A percentile compares a stretch with the other conserved stretches of the same genome.
Conservation (phyloP, 2,797 vertebrate genomes). For the Cuculus canorus region DNA sequence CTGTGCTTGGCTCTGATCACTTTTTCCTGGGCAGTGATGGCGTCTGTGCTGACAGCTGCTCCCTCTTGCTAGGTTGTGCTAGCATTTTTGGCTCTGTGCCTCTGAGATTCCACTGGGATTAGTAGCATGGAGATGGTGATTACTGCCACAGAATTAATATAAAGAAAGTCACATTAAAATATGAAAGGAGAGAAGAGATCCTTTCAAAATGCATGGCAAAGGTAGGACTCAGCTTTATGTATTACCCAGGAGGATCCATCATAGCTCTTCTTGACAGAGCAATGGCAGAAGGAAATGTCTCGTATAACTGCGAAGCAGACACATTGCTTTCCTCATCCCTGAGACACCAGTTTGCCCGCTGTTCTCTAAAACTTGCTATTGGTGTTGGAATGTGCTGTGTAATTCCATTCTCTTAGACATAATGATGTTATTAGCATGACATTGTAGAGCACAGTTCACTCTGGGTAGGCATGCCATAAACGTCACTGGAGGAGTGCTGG, state of each 20-base stretch:
- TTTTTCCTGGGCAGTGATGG: not conserved
- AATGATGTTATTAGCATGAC: constrained; percentile 39
- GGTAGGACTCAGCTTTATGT: not conserved
- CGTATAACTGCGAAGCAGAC: not conserved
- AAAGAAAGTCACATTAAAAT: constrained; percentile 14
- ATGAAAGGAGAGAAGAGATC: not conserved
- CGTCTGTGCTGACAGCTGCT: not conserved
- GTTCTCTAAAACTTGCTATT: not conserved
- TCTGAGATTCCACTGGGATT: constrained; percentile 55
- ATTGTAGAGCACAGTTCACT: constrained; percentile 1
- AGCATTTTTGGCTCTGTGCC: constrained; percentile 38
- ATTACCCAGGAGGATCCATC: not conserved
- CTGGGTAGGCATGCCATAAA: not conserved
- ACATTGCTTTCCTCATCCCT: not conserved
- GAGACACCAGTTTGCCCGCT: not conserved
- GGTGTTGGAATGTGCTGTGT: constrained; percentile 21
- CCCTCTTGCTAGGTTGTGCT: not conserved
- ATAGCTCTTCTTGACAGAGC: not conserved
- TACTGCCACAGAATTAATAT: constrained; percentile 17
- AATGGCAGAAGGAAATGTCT: not conserved
- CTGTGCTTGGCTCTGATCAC: not conserved
- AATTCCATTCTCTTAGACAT: constrained; percentile 19
- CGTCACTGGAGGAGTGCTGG: not conserved
- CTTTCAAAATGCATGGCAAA: not conserved
- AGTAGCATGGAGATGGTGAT: constrained; percentile 25